phyloP scores from a whole-genome alignment of 2,797 vertebrate genomes.

The Eulemur coronatus region DNA sequence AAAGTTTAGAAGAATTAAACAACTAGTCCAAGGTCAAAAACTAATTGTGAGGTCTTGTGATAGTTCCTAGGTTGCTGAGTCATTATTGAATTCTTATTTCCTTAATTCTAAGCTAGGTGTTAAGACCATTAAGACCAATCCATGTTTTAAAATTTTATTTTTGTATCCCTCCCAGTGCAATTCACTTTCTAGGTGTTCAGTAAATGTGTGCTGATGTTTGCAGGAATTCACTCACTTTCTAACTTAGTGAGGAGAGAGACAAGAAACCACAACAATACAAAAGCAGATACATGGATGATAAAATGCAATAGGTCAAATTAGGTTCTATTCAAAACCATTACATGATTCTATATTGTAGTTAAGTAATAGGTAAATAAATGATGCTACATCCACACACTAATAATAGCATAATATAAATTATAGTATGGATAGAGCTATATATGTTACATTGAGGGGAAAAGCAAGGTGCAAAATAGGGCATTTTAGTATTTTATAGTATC shows the following conservation, averaged over 20 bases:
- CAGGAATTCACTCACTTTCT: background rate
- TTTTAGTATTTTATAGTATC: background rate
- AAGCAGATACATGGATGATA: background rate
- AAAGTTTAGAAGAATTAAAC: background rate
- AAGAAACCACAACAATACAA: background rate
- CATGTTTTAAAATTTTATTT: background rate
- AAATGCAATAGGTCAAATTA: background rate
- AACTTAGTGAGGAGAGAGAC: background rate
- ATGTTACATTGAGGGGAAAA: background rate
- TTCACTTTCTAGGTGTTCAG: background rate
- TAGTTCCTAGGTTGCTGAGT: background rate
- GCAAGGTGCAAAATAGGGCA: background rate
- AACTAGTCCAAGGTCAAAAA: background rate
- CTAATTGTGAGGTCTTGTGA: background rate
- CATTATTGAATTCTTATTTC: background rate
- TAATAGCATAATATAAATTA: background rate
- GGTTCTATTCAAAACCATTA: background rate
- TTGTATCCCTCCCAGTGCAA: background rate
- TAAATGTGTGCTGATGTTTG: background rate
- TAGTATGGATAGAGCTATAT: background rate
- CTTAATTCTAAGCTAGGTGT: background rate
- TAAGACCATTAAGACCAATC: background rate
- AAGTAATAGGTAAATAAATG: background rate
- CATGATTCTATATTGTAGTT: background rate
- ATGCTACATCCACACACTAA: background rate